Conservation (phyloP, 2,113 vertebrate species). For the Okapia johnstoni region DNA sequence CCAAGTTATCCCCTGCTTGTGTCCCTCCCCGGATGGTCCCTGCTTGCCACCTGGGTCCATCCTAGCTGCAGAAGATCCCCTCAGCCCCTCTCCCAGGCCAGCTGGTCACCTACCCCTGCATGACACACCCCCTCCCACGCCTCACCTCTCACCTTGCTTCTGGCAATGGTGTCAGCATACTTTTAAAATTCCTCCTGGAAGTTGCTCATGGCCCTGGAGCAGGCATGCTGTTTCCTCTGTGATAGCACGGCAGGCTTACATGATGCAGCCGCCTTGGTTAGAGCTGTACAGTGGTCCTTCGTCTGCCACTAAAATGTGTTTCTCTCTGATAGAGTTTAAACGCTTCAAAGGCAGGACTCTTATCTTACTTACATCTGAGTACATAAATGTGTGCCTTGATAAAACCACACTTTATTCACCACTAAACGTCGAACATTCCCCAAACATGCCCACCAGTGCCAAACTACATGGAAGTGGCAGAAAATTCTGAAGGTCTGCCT, state of each 20-base stretch:
- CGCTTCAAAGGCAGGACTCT: background rate
- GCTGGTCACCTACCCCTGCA: background rate
- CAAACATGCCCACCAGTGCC: no score
- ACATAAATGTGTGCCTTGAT: background rate
- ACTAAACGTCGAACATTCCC: background rate
- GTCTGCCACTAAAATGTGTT: background rate
- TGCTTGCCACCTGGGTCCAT: no score
- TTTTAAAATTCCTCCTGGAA: background rate
- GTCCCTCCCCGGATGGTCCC: background rate
- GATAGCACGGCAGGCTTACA: background rate
- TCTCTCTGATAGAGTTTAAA: background rate
- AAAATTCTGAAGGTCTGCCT: background rate
- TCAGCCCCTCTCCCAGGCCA: background rate
- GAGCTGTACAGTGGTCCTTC: fast-evolving
- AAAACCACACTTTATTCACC: background rate
- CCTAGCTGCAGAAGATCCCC: background rate
- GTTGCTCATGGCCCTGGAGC: background rate
- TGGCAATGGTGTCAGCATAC: background rate
- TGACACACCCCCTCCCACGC: background rate
- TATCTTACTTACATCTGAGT: background rate
- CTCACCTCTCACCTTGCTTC: background rate
- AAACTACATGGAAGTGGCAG: background rate
- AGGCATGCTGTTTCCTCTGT: fast-evolving
- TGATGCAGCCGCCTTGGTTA: background rate
- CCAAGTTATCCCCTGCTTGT: background rate